Evolutionary conservation across 2,797 vertebrate genomes (phyloP), one percentile per base, ranked within the genome.

Genomic region (Gymnocypris eckloni): DNA sequence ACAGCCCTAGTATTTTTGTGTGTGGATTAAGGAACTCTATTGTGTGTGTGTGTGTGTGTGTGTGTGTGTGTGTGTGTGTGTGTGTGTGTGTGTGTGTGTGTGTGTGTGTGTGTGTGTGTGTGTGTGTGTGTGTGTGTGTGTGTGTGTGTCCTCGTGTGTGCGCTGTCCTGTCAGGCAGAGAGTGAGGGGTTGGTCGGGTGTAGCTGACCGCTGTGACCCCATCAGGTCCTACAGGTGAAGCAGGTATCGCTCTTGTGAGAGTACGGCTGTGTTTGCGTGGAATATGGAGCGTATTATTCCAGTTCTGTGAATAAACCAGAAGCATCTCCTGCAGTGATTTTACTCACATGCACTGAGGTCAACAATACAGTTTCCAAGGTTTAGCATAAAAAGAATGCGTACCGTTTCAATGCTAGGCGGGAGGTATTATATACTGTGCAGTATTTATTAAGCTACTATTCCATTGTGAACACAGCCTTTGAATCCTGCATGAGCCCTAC

Each of bases 161-260:
- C 96, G 94, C 95, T 94, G 95, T 93, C 95, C 92, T 93, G 90
- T 96, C 96, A 98, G 98, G 98, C 97, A 94, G 96, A 98, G 95
- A 98, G 95, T 97, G 98, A 97, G 96, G 97, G 98, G 97, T 97
- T 97, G 94, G 96, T 97, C 94, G 97, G 96, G 98, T 97, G 98
- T 95, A 98, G 97, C 97, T 99, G 98, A 99, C 96, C 94, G 95
- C 94, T 94, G 95, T 92, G 90, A 93, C 94, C 94, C 83, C 87
- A 56, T 83, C 82, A 85, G 90, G 89, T 87, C 82, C 85, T 90
- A 90, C 90, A 87, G 92, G 91, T 96, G 94, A 94, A 93, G 94
- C 98, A 98, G 97, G 97, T 98, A 99, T 94, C 91, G 91, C 93
- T 96, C 61, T n/a, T 28, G 52, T 54, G 37, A 78, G 79, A 48